Evolutionary conservation across 2,797 vertebrate genomes (phyloP).

Genomic region (Danio aesculapii): DNA sequence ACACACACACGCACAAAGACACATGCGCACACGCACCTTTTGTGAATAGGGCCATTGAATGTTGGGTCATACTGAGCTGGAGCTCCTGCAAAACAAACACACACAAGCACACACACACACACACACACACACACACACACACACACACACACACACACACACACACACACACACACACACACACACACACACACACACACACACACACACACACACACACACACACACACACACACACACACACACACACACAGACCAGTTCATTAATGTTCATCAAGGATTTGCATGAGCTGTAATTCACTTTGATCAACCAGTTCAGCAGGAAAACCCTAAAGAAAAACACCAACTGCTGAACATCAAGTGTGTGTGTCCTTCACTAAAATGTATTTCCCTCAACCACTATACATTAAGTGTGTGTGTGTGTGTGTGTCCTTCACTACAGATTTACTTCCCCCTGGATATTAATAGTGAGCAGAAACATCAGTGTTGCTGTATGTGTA

Average conservation of each 20-base stretch:
- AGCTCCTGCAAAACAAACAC: constrained; percentile 75
- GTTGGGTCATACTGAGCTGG: constrained; percentile 78
- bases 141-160: no score
- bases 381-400: no score
- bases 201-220: constrained; percentile 40
- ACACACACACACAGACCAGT: no score
- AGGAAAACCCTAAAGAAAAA: not conserved
- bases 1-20: constrained; percentile 62
- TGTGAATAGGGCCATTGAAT: constrained; percentile 85
- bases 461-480: not conserved
- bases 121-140: no score
- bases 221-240: constrained; percentile 30
- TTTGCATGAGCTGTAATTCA: not conserved
- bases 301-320: not conserved
- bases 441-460: not conserved
- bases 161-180: no score
- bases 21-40: constrained; percentile 75
- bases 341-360: no score
- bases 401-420: not conserved
- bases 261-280: no score
- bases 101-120: no score
- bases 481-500: not conserved
- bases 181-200: no score
- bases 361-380: no score
- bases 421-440: not conserved